Evolutionary conservation across 1,140 invertebrate species (phyloP).

Genomic region (Scaptomyza hsui): DNA sequence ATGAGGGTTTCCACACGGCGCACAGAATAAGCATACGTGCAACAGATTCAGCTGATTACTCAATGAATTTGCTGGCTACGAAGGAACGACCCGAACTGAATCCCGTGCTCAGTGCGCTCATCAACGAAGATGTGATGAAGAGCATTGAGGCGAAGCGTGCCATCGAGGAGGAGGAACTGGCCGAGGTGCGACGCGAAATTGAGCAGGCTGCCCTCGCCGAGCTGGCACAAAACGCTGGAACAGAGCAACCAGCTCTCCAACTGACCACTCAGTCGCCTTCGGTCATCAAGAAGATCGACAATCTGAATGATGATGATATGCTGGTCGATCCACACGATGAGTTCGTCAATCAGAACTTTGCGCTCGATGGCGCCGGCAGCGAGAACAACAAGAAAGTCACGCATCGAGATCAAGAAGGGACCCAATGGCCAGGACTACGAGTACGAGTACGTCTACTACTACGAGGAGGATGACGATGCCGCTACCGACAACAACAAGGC

Average conservation of each 20-base stretch:
- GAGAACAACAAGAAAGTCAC: slow-evolving; percentile 86
- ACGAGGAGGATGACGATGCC: slow-evolving; percentile 92
- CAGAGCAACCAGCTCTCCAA: slow-evolving; percentile 44
- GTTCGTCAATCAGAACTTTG: slow-evolving; percentile 74
- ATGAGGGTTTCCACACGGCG: slow-evolving; percentile 74
- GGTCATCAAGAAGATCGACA: slow-evolving; percentile 56
- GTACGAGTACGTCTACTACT: slow-evolving; percentile 96
- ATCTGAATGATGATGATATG: slow-evolving; percentile 59
- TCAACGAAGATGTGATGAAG: slow-evolving; percentile 84
- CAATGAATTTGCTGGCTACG: slow-evolving; percentile 76
- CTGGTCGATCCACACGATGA: slow-evolving; percentile 70
- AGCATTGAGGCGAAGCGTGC: slow-evolving; percentile 83
- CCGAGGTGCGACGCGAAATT: slow-evolving; percentile 66
- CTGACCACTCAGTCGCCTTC: slow-evolving; percentile 56
- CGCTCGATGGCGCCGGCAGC: slow-evolving; percentile 73
- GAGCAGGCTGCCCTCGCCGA: slow-evolving; percentile 58
- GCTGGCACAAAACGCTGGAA: slow-evolving; percentile 31
- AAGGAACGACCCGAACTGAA: slow-evolving; percentile 82
- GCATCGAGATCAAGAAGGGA: slow-evolving; percentile 93
- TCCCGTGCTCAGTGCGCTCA: slow-evolving; percentile 78
- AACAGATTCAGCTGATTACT: slow-evolving; percentile 60
- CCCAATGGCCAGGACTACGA: slow-evolving; percentile 96
- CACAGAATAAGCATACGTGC: slow-evolving; percentile 69
- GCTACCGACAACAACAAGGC: slow-evolving; percentile 87
- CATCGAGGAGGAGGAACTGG: slow-evolving; percentile 78